Conservation (phyloP, 2,888 invertebrate species). For the Tanytarsus gracilentus region DNA sequence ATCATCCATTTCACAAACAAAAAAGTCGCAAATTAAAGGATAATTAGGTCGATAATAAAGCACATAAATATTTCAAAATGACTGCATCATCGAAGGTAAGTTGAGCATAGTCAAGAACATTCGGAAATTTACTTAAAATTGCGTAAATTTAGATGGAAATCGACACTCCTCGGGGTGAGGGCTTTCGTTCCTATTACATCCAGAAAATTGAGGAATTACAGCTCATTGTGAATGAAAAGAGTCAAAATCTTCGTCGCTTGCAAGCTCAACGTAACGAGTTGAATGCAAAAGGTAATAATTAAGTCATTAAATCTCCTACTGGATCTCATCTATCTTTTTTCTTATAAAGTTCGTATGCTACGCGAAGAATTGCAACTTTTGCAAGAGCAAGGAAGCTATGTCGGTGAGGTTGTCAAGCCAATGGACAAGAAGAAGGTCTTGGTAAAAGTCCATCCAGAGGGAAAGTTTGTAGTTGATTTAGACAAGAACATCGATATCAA, state of each 20-base stretch:
- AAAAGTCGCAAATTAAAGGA: neutral
- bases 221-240: slow-evolving; percentile 92
- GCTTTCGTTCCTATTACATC: slow-evolving; percentile 91
- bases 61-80: slow-evolving; percentile 6
- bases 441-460: slow-evolving; percentile 98
- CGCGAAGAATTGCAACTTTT: slow-evolving; percentile 93
- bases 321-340: slow-evolving; percentile 5
- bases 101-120: neutral
- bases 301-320: neutral
- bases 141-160: slow-evolving; percentile 55
- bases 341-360: slow-evolving; percentile 83
- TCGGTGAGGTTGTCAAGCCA: slow-evolving; percentile 98
- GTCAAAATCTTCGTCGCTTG: slow-evolving; percentile 89
- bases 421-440: slow-evolving; percentile 99
- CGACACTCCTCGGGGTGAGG: slow-evolving; percentile 68
- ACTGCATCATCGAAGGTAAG: slow-evolving; percentile 23
- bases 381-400: slow-evolving; percentile 97
- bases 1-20: neutral
- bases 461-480: slow-evolving; percentile 98
- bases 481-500: slow-evolving; percentile 99
- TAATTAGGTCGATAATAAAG: neutral
- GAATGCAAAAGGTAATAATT: slow-evolving; percentile 79
- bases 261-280: slow-evolving; percentile 98
- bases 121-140: neutral
- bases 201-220: slow-evolving; percentile 97